These are phyloP conservation scores for Ptyas mucosa DNA, from an alignment of 2,113 vertebrate genomes.

Conservation along the genomic window DNA sequence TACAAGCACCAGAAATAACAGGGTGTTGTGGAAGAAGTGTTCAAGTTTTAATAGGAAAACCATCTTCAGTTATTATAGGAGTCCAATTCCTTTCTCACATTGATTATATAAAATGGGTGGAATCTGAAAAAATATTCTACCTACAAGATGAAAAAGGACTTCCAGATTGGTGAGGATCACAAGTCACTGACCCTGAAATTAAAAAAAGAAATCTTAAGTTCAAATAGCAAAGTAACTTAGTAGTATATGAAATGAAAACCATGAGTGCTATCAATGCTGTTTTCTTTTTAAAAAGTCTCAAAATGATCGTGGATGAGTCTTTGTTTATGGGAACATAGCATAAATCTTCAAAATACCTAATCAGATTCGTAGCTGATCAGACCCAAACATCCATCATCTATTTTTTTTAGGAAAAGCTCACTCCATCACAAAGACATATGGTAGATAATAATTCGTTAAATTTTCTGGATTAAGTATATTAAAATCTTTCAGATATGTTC, in stretches of 20 bases:
- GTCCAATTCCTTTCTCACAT: constrained; percentile 26
- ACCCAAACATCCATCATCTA: background rate
- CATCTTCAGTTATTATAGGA: constrained; percentile 30
- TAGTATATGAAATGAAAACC: constrained; percentile 20
- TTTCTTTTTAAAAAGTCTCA: constrained; percentile 39
- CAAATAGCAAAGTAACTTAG: constrained; percentile 34
- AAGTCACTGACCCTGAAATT: constrained; percentile 47
- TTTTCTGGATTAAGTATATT: background rate
- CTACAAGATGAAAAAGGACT: constrained; percentile 20
- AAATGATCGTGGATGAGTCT: background rate
- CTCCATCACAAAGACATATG: background rate
- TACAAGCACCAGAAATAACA: background rate
- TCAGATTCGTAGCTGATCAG: background rate
- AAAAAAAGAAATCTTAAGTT: constrained; percentile 29
- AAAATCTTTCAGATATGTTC: background rate
- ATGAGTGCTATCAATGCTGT: constrained; percentile 5
- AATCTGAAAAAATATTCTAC: background rate
- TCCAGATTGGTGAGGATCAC: constrained; percentile 42
- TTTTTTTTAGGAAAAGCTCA: background rate
- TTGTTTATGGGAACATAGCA: constrained; percentile 18
- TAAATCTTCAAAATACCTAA: background rate
- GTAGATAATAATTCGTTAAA: background rate
- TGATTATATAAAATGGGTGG: constrained; percentile 18
- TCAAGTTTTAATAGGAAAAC: constrained; percentile 39
- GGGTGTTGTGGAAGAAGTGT: background rate